A percentile compares a stretch with the other conserved stretches of the same genome.
These are phyloP conservation scores for Oncorhynchus mykiss DNA, from an alignment of 2,113 vertebrate genomes.

Conservation along the genomic window DNA sequence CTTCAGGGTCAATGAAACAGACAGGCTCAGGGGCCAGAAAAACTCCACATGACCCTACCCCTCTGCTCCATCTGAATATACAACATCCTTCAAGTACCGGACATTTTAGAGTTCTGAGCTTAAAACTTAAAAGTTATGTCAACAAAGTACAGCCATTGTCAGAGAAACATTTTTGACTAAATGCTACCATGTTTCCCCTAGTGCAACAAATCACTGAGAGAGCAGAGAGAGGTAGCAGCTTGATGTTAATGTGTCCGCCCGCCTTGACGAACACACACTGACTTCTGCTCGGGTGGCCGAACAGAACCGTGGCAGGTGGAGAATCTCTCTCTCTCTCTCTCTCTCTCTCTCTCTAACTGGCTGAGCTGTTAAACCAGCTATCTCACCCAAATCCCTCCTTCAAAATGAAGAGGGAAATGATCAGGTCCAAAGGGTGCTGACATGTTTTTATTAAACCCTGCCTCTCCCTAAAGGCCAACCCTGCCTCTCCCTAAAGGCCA, in stretches of 20 bases:
- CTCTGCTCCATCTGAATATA: not conserved
- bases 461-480: not conserved
- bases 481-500: too few species aligned
- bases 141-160: not conserved
- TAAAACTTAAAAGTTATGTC: too few species aligned
- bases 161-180: not conserved
- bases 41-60: not conserved
- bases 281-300: too few species aligned
- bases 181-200: not conserved
- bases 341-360: too few species aligned
- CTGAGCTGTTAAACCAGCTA: not conserved
- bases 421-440: not conserved
- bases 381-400: not conserved
- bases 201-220: not conserved
- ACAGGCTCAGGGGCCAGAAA: not conserved
- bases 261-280: too few species aligned
- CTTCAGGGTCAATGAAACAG: not conserved
- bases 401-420: not conserved
- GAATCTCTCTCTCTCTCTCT: too few species aligned
- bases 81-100: not conserved
- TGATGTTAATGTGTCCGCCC: too few species aligned
- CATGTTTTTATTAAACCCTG: not conserved
- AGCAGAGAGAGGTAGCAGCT: not conserved
- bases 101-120: too few species aligned
- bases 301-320: too few species aligned